phyloP scores from a whole-genome alignment of 2,888 invertebrate genomes.

The Drosophila acutilabella region DNA sequence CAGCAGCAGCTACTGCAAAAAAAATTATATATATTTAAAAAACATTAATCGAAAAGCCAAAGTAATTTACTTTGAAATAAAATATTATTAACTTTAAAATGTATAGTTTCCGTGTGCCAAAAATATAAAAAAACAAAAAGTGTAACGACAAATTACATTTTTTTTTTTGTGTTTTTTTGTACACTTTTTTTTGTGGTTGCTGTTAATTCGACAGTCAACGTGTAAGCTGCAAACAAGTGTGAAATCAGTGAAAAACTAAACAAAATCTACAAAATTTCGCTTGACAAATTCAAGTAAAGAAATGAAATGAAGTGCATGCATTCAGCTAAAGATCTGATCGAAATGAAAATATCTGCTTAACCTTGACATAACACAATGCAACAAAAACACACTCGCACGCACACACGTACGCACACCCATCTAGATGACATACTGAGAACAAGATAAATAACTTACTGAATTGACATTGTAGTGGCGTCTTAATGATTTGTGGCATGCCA shows the following conservation, averaged over 20 bases:
- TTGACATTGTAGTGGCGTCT: slow-evolving; percentile 28
- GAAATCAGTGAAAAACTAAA: neutral
- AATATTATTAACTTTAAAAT: neutral
- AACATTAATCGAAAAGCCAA: neutral
- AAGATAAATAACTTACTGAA: slow-evolving; percentile 10
- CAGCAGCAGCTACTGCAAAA: slow-evolving; percentile 31
- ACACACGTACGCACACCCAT: neutral
- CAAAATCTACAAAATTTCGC: neutral
- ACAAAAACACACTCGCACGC: neutral
- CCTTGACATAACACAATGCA: slow-evolving; percentile 24
- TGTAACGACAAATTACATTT: no score
- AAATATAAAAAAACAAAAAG: neutral
- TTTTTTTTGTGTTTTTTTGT: slow-evolving; percentile 9
- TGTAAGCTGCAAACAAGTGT: slow-evolving; percentile 30
- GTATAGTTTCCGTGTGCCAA: neutral
- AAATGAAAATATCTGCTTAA: slow-evolving; percentile 21
- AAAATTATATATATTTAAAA: neutral
- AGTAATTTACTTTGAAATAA: neutral
- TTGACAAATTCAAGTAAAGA: neutral
- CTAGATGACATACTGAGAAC: neutral
- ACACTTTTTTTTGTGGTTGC: slow-evolving; percentile 6
- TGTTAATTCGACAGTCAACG: neutral
- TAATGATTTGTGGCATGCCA: slow-evolving; percentile 54
- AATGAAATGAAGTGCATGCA: slow-evolving; percentile 5
- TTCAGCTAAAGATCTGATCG: slow-evolving; percentile 17